Evolutionary conservation across 1,140 invertebrate genomes (phyloP), one percentile per base, ranked within the genome.

Genomic region (Zaprionus capensis): DNA sequence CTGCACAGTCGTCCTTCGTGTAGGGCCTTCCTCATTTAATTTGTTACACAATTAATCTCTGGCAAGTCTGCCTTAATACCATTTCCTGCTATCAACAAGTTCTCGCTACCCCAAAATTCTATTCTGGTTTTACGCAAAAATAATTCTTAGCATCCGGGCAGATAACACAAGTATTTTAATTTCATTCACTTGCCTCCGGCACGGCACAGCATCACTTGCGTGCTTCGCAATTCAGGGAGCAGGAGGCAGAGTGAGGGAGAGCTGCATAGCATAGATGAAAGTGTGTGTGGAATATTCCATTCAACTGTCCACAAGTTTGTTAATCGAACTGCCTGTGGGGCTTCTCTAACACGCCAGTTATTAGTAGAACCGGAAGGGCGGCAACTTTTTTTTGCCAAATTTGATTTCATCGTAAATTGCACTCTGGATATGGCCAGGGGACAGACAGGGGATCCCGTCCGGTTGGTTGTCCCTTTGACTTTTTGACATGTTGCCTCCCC

Each of bases 381-480:
- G 56, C 57, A 74, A 75, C 49, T 63, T 61, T 56, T 76, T 51
- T 31, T 67, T 70, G 79, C 44, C 80, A 86, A 86, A 85, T 82
- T 86, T 86, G 82, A 85, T 86, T 86, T 80, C 82, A 86, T 86
- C 53, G 76, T 70, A 82, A 79, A 73, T 73, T 62, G 63, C 49
- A 36, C 49, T 61, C 36, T 56, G 66, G 28, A 17, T 20, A 64
- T 51, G 38, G 67, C 67, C 72, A 12, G 55, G 66, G 58, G 66
- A 74, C 24, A 70, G 67, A 49, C 66, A 68, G 64, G 58, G 41
- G 24, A 62, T 46, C 28, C 49, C 58, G 28, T 70, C 66, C 58
- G 58, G 71, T 69, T 76, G 62, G 49, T 59, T 53, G 68, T 59
- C 7, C 74, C 44, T 71, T 73, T 68, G 71, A 73, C 75, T 73